phyloP scores from a whole-genome alignment of 2,888 invertebrate species.

The Orchesellides sinensis region DNA sequence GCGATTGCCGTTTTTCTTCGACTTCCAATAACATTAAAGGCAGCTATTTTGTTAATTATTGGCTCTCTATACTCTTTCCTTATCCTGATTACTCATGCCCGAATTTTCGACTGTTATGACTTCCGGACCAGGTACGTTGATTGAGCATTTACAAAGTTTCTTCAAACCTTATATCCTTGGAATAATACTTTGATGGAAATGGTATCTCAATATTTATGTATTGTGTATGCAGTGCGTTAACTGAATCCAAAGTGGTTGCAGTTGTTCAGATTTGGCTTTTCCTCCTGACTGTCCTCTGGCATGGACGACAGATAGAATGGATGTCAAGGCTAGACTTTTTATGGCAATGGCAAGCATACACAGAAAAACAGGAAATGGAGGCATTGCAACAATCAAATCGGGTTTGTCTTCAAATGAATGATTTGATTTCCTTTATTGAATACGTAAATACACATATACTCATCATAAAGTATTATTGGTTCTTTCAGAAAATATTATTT shows the following conservation, averaged over 20 bases:
- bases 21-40: constrained; percentile 89
- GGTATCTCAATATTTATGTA: neutral
- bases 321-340: constrained; percentile 83
- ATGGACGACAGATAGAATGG: constrained; percentile 89
- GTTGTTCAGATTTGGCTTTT: constrained; percentile 89
- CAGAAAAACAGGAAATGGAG: constrained; percentile 95
- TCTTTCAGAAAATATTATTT: constrained; percentile 84
- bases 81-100: constrained; percentile 80
- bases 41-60: constrained; percentile 83
- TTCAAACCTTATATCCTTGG: no score
- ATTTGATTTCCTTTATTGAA: neutral
- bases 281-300: constrained; percentile 88
- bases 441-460: neutral
- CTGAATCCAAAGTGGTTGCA: constrained; percentile 84
- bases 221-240: constrained; percentile 80
- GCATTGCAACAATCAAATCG: constrained; percentile 93
- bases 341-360: constrained; percentile 84
- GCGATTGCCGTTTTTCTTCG: constrained; percentile 90
- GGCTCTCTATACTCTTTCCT: constrained; percentile 74
- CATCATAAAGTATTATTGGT: neutral
- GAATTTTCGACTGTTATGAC: constrained; percentile 90
- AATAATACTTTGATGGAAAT: no score
- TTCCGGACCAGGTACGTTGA: constrained; percentile 84
- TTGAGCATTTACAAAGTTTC: no score
- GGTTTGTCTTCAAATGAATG: constrained; percentile 61